Conservation (phyloP, 2,888 invertebrate species). For the Seladonia tumulorum region DNA sequence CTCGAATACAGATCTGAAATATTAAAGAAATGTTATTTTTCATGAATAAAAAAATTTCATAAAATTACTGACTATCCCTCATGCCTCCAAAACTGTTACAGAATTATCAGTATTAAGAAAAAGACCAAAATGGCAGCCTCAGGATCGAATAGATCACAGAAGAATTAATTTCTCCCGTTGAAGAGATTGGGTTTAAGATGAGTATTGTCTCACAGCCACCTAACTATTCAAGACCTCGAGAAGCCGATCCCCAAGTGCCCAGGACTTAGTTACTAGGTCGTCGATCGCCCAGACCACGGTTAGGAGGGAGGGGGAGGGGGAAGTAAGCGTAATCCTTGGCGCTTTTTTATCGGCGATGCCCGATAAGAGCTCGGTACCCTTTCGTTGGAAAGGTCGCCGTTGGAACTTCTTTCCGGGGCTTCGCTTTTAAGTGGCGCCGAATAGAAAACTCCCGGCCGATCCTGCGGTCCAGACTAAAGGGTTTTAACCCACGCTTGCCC, state of each 20-base stretch:
- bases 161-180: neutral
- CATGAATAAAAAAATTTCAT: neutral
- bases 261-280: neutral
- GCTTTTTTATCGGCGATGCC: slow-evolving; percentile 18
- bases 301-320: neutral
- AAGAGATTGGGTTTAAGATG: neutral
- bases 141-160: neutral
- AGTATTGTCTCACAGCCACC: neutral
- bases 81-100: neutral
- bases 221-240: neutral
- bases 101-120: neutral
- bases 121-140: neutral
- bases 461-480: slow-evolving; percentile 83
- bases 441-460: slow-evolving; percentile 75
- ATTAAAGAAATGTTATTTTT: neutral
- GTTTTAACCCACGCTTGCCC: slow-evolving; percentile 76
- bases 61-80: neutral
- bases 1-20: neutral
- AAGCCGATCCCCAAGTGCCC: neutral
- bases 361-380: slow-evolving; percentile 36
- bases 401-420: slow-evolving; percentile 70
- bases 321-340: slow-evolving; percentile 14
- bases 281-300: neutral
- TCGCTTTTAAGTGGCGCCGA: slow-evolving; percentile 76
- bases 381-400: slow-evolving; percentile 21